phyloP scores from a whole-genome alignment of 2,888 invertebrate species.

The Troides aeacus region DNA sequence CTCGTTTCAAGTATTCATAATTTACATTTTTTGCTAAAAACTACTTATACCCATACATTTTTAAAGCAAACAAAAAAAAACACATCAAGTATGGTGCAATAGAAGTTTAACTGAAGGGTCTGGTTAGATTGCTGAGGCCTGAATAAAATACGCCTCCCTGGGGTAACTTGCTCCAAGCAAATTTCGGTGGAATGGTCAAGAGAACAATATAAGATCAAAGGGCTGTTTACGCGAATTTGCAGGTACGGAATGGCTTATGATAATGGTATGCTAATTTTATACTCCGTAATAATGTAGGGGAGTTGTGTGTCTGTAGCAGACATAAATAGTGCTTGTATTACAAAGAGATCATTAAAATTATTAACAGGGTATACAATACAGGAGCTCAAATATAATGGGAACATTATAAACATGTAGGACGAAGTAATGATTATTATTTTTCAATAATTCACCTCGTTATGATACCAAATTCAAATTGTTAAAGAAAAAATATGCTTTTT shows the following conservation, averaged over 20 bases:
- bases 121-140: slow-evolving; percentile 37
- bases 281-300: slow-evolving; percentile 27
- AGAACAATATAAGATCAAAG: slow-evolving; percentile 67
- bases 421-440: too few species aligned
- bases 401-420: background rate
- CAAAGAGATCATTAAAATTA: slow-evolving; percentile 23
- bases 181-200: slow-evolving; percentile 61
- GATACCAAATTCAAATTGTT: too few species aligned
- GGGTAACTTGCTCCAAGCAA: slow-evolving; percentile 50
- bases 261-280: slow-evolving; percentile 30
- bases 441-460: too few species aligned
- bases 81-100: slow-evolving; percentile 11
- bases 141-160: slow-evolving; percentile 55
- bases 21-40: slow-evolving; percentile 4
- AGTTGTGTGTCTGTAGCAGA: slow-evolving; percentile 9
- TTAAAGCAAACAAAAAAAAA: background rate
- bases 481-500: too few species aligned
- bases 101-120: slow-evolving; percentile 34
- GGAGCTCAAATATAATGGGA: background rate
- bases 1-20: background rate
- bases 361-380: slow-evolving; percentile 5
- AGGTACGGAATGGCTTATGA: slow-evolving; percentile 51
- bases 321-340: slow-evolving; percentile 23
- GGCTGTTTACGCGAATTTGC: slow-evolving; percentile 58
- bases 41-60: background rate